A percentile compares a stretch with the other conserved stretches of the same genome.
These are phyloP conservation scores for Sciurus niger DNA, from an alignment of 2,113 vertebrate genomes.

Conservation along the genomic window DNA sequence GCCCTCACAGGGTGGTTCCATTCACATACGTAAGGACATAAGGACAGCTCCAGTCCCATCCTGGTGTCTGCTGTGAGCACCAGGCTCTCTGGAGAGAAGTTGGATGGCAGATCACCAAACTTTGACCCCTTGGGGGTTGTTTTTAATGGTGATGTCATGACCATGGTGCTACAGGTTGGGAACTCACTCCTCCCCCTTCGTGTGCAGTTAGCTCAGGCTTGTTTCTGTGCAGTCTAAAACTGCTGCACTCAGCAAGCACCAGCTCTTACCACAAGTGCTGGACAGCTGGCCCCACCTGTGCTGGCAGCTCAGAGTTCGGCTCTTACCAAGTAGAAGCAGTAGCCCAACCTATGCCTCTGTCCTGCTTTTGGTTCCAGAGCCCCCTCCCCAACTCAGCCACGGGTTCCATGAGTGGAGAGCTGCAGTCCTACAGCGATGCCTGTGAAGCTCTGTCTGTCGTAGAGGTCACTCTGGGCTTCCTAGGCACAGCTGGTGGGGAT, in stretches of 20 bases:
- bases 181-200: background rate
- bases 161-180: rapidly evolving
- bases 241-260: background rate
- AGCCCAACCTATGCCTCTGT: background rate
- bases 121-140: background rate
- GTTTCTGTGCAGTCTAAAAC: background rate
- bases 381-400: slow-evolving; percentile 89
- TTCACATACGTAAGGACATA: background rate
- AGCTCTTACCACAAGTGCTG: rapidly evolving
- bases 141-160: background rate
- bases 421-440: slow-evolving; percentile 95
- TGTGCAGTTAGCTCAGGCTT: rapidly evolving
- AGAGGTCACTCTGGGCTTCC: slow-evolving; percentile 94
- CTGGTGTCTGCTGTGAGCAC: rapidly evolving
- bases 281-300: too few relatives aligned
- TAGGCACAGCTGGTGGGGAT: slow-evolving; percentile 93
- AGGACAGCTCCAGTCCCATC: background rate
- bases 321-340: background rate
- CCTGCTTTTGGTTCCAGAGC: slow-evolving; percentile 84
- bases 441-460: slow-evolving; percentile 94
- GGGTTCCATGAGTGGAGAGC: slow-evolving; percentile 90
- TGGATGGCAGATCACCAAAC: too few relatives aligned
- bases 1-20: rapidly evolving
- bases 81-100: background rate
- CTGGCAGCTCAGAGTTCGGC: background rate